Evolutionary conservation across 2,888 invertebrate species (phyloP), one percentile per base, ranked within the genome.

Genomic region (Palloptera scutellata): DNA sequence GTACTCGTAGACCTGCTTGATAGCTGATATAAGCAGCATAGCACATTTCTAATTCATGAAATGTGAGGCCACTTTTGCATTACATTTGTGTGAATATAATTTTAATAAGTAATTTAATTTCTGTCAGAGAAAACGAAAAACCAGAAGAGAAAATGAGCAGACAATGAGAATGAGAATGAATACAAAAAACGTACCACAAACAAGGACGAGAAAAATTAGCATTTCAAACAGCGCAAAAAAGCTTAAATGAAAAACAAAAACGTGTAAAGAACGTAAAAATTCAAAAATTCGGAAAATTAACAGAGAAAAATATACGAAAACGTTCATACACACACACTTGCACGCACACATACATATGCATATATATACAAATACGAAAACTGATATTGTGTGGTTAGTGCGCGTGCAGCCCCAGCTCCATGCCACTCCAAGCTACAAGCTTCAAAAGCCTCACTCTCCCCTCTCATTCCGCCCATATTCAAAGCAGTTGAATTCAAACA

Each of bases 151-250:
- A 51, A 61, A 51, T 41, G 15, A 17, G 48, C 40, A 40, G 40
- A 13, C 13, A 52, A 41, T 1, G 15, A 45, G 6, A 30, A 1
- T 41, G 40, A 4, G 40, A 19, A 51, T 40, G 9, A 48, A 40
- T 8, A 61, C n/a, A 30, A 1, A n/a, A 51, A 51, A 51, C 1
- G 40, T n/a, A 13, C 11, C 41, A 58, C 12, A 58, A 15, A 30
- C 40, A 11, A 8, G 6, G 30, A 57, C 40, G 15, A n/a, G 17
- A 10, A 61, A 51, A 17, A 61, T 45, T 61, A 61, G 61, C 51
- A 51, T 61, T 61, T 61, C 61, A 61, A 61, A 51, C 48, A 40
- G 40, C 17, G 9, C 48, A 15, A 15, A 12, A 15, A n/a, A 30
- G 30, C 30, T 60, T 45, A 60, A 20, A 20, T 9, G 30, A 20